Conservation (phyloP, 2,888 invertebrate species). For the Thymelicus lineola region DNA sequence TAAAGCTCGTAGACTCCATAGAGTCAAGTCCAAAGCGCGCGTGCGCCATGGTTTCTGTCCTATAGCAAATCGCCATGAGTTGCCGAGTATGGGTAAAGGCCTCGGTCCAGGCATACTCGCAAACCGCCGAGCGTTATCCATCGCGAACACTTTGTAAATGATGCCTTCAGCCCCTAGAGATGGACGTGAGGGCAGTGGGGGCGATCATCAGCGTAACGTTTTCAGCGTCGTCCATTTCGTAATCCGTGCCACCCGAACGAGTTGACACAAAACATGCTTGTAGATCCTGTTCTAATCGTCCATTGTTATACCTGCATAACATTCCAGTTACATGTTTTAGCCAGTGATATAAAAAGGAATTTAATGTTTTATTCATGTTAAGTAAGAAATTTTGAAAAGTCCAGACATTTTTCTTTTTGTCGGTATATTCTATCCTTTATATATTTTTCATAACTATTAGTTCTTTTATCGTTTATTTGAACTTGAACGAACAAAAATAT, state of each 20-base stretch:
- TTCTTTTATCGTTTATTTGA: not conserved
- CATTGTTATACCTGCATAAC: constrained; percentile 1
- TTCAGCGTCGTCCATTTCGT: constrained; percentile 73
- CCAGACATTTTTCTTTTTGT: no score
- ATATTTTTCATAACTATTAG: not conserved
- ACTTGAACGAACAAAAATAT: not conserved
- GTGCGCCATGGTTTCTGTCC: constrained; percentile 76
- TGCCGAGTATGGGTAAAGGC: constrained; percentile 90
- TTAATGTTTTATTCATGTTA: no score
- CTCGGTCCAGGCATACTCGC: constrained; percentile 90
- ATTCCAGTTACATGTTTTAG: not conserved
- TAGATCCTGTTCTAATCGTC: constrained; percentile 12
- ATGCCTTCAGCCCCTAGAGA: constrained; percentile 63
- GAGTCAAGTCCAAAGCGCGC: constrained; percentile 82
- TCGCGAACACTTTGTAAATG: constrained; percentile 67
- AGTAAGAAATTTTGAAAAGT: no score
- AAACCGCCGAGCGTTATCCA: constrained; percentile 82
- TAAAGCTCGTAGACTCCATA: constrained; percentile 78
- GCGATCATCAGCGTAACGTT: constrained; percentile 65
- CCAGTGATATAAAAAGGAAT: no score
- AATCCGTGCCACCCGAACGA: constrained; percentile 61
- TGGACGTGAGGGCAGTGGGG: constrained; percentile 65
- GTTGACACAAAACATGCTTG: constrained; percentile 50
- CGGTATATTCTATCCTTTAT: not conserved
- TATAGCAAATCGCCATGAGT: constrained; percentile 92